These are phyloP conservation scores for Phylloscopus collybita DNA, from an alignment of 2,797 vertebrate species.

Conservation along the genomic window DNA sequence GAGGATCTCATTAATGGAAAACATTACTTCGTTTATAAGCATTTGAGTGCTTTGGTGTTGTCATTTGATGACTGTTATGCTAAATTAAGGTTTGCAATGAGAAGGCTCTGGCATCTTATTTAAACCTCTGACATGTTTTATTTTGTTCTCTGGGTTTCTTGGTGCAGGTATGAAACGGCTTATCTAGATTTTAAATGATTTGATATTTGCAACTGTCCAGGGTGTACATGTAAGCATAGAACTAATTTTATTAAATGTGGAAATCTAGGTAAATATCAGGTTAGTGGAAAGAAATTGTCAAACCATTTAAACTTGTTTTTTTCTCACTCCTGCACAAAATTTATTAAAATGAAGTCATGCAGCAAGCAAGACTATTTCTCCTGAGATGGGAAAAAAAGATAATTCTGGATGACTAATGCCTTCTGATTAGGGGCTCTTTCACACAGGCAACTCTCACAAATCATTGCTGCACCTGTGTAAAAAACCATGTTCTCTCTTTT, in stretches of 20 bases:
- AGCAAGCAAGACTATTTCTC: neutral
- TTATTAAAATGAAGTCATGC: constrained; percentile 31
- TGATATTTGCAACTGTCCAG: constrained; percentile 53
- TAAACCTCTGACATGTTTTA: neutral
- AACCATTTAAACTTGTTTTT: neutral
- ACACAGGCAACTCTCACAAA: neutral
- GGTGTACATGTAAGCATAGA: constrained; percentile 46
- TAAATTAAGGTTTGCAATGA: neutral
- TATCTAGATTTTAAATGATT: constrained; percentile 64
- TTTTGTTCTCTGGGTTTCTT: constrained; percentile 40
- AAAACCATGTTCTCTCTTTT: neutral
- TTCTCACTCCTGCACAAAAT: neutral
- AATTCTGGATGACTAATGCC: neutral
- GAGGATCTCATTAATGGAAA: neutral
- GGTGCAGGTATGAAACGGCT: constrained; percentile 68
- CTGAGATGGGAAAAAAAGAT: neutral
- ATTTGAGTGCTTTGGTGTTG: neutral
- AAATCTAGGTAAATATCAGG: constrained; percentile 69
- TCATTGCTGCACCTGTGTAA: neutral
- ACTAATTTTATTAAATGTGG: constrained; percentile 72
- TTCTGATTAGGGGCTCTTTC: constrained; percentile 20
- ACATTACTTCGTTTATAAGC: neutral
- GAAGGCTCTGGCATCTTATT: neutral
- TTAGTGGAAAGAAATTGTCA: constrained; percentile 55
- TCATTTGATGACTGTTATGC: neutral